Evolutionary conservation across 1,140 invertebrate species (phyloP), one percentile per base, ranked within the genome.

Genomic region (Globodera ellingtonae): DNA sequence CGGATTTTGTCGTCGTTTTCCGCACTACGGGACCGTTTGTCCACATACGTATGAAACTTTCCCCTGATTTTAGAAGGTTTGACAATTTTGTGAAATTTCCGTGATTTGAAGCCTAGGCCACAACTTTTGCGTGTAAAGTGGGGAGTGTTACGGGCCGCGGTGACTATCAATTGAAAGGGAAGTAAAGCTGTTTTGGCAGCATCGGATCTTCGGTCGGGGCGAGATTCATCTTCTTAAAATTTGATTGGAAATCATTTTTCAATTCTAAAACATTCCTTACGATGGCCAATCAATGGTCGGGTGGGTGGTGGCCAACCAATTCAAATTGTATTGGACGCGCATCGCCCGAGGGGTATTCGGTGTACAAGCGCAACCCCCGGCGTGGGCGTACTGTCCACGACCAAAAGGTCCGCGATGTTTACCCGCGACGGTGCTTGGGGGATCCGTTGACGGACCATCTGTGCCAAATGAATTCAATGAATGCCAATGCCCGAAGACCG

Each of bases 291-390:
- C 35, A 35, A 35, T 62, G 50, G 7, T 9, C 56, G 56, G 18
- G 5, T 18, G 56, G 18, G 5, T 18, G 18, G 5, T 18, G 56
- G 18, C 18, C 70, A 18, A 35, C 52, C 35, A 46, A 74, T 13
- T 85, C 67, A 85, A 24, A 87, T 24, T 56, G 84, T 80, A 70
- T 86, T 88, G 6, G 85, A 86, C 47, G 72, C 76, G 15, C 77
- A 87, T 35, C 85, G 66, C 10, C 85, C 85, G 9, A 86, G 70
- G 56, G 86, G 81, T 71, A 86, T 86, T 78, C 87, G 87, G 69
- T 86, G 85, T 4, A 86, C 84, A 18, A 86, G 71, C 8, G 83
- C 84, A 65, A 69, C 48, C 24, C 21, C 59, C 65, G 76, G 83
- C 35, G 79, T 74, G 47, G 56, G 71, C 24, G 74, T 86, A 8